phyloP scores from a whole-genome alignment of 1,140 invertebrate species.

The Sitophilus oryzae region DNA sequence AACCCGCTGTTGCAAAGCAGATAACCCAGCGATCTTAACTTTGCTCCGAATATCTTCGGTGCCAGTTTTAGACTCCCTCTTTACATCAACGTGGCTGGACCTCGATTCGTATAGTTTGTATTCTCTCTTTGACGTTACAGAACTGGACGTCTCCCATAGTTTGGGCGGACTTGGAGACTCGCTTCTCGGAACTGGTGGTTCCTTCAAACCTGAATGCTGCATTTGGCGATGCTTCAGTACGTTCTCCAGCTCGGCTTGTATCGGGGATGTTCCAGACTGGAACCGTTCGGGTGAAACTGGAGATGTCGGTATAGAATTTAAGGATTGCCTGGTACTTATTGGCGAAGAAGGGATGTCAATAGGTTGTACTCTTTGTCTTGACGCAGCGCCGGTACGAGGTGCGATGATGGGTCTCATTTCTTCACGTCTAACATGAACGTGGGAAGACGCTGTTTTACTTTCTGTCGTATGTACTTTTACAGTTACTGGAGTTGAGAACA shows the following conservation, averaged over 20 bases:
- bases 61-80: conserved; percentile 8
- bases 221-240: conserved; percentile 33
- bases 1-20: conserved; percentile 47
- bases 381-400: conserved; percentile 42
- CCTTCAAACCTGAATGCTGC: conserved; percentile 17
- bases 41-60: conserved; percentile 38
- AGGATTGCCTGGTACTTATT: conserved; percentile 20
- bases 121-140: conserved; percentile 13
- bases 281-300: conserved; percentile 27
- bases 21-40: conserved; percentile 48
- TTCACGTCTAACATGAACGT: conserved; percentile 27
- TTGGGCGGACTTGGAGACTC: conserved; percentile 16
- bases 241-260: conserved; percentile 38
- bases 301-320: background rate
- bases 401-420: conserved; percentile 28
- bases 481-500: conserved; percentile 2
- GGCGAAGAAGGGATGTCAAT: conserved; percentile 48
- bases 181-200: conserved; percentile 3
- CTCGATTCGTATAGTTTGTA: conserved; percentile 2
- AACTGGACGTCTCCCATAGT: conserved; percentile 7
- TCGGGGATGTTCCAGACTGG: conserved; percentile 27
- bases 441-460: conserved; percentile 2
- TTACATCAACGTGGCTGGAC: conserved; percentile 10
- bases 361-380: conserved; percentile 50
- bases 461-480: conserved; percentile 5